These are phyloP conservation scores for Pantherophis alleghaniensis DNA, from an alignment of 2,797 vertebrate genomes.

Conservation along the genomic window DNA sequence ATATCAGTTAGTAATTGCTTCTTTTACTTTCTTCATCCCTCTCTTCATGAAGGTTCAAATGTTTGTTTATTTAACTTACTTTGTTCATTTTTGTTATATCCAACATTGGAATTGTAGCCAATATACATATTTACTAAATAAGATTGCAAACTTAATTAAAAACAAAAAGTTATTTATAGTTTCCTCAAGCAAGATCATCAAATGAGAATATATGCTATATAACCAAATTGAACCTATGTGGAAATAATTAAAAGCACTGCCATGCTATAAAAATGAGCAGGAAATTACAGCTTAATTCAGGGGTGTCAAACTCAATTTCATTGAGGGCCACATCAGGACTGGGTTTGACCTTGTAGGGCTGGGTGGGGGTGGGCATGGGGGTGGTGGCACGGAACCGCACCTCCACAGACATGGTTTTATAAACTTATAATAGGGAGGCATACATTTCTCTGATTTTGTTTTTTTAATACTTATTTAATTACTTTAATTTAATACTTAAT, in stretches of 20 bases:
- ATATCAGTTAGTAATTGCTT: neutral
- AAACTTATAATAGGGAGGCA: too few species aligned
- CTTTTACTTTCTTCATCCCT: too few species aligned
- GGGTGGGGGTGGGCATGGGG: too few species aligned
- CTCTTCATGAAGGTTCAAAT: neutral
- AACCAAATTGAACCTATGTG: neutral
- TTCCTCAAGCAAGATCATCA: neutral
- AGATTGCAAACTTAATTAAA: neutral
- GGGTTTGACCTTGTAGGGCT: too few species aligned
- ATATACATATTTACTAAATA: neutral
- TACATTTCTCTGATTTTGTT: too few species aligned
- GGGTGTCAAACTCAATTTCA: too few species aligned
- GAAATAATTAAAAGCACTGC: neutral
- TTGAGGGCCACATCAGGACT: too few species aligned
- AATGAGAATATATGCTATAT: neutral
- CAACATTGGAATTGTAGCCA: neutral
- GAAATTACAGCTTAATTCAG: neutral
- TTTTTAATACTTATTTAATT: too few species aligned
- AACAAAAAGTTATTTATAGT: neutral
- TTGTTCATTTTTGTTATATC: neutral
- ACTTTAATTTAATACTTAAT: too few species aligned
- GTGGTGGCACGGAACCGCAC: too few species aligned
- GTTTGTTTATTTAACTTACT: neutral
- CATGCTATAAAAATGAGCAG: neutral
- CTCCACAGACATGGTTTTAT: too few species aligned